phyloP scores from a whole-genome alignment of 2,888 invertebrate species.

The Dilophus febrilis region DNA sequence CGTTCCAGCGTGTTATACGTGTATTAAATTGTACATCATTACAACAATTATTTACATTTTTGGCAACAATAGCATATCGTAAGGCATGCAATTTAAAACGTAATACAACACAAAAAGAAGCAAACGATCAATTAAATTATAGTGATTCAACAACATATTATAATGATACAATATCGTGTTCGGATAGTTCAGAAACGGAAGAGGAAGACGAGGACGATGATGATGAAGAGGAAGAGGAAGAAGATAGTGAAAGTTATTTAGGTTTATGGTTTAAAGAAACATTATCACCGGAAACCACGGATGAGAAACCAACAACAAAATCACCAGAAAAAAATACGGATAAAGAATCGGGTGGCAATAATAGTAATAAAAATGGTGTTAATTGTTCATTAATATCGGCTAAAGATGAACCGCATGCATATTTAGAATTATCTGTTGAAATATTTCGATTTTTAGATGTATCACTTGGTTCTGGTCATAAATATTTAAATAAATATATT shows the following conservation, averaged over 20 bases:
- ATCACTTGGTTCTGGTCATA: conserved; percentile 40
- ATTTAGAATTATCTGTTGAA: conserved; percentile 70
- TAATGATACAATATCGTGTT: conserved; percentile 83
- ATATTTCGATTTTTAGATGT: conserved; percentile 75
- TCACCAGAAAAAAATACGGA: conserved; percentile 35
- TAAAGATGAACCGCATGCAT: conserved; percentile 68
- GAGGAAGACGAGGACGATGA: no score
- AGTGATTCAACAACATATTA: conserved; percentile 94
- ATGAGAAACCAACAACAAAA: conserved; percentile 42
- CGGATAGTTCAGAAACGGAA: conserved; percentile 76
- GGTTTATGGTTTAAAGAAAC: conserved; percentile 94
- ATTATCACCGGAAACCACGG: conserved; percentile 45
- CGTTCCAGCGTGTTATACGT: conserved; percentile 32
- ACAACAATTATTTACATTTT: conserved; percentile 57
- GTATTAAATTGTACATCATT: conserved; percentile 33
- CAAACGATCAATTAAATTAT: conserved; percentile 67
- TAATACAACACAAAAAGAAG: conserved; percentile 60
- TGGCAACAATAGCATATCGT: conserved; percentile 79
- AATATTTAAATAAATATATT: conserved; percentile 45
- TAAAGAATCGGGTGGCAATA: conserved; percentile 19
- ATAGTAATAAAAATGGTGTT: no score
- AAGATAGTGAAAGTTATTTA: conserved; percentile 27
- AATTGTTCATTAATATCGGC: conserved; percentile 58
- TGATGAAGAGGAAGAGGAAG: no score
- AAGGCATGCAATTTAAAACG: conserved; percentile 76